These are phyloP conservation scores for Cydia strobilella DNA, from an alignment of 1,140 invertebrate species.

Conservation along the genomic window DNA sequence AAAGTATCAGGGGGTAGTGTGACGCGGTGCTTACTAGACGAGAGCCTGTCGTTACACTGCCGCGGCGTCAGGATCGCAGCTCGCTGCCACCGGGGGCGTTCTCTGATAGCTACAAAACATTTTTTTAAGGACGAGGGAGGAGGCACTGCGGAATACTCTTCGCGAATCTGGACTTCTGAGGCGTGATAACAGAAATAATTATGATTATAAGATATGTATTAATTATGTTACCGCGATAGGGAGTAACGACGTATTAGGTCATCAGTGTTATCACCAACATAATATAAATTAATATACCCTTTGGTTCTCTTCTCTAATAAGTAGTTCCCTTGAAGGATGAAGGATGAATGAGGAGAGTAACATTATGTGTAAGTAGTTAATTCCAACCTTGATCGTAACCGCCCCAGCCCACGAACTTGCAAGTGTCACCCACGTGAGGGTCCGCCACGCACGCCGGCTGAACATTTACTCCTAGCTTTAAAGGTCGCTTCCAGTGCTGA, in stretches of 20 bases:
- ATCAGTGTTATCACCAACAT: too few species aligned
- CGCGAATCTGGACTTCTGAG: too few species aligned
- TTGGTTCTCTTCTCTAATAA: too few species aligned
- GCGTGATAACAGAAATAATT: too few species aligned
- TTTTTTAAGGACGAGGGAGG: neutral
- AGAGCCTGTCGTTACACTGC: slow-evolving; percentile 51
- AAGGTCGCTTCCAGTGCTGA: slow-evolving; percentile 61
- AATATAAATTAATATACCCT: too few species aligned
- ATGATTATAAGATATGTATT: too few species aligned
- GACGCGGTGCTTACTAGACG: slow-evolving; percentile 42
- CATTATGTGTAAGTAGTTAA: neutral
- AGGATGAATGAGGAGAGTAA: too few species aligned
- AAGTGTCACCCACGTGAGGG: slow-evolving; percentile 49
- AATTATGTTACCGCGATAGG: too few species aligned
- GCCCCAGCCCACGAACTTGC: slow-evolving; percentile 65
- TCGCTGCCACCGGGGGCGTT: slow-evolving; percentile 53
- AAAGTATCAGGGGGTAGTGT: slow-evolving; percentile 54
- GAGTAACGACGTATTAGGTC: too few species aligned
- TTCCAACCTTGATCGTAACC: slow-evolving; percentile 64
- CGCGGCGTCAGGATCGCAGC: slow-evolving; percentile 51
- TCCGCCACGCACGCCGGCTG: slow-evolving; percentile 62
- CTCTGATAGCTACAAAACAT: slow-evolving; percentile 50
- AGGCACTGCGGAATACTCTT: too few species aligned
- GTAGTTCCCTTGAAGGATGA: too few species aligned
- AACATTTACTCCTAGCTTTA: slow-evolving; percentile 51